These are phyloP conservation scores for Anarhynchus alexandrinus DNA, from an alignment of 2,113 vertebrate species.

Conservation along the genomic window DNA sequence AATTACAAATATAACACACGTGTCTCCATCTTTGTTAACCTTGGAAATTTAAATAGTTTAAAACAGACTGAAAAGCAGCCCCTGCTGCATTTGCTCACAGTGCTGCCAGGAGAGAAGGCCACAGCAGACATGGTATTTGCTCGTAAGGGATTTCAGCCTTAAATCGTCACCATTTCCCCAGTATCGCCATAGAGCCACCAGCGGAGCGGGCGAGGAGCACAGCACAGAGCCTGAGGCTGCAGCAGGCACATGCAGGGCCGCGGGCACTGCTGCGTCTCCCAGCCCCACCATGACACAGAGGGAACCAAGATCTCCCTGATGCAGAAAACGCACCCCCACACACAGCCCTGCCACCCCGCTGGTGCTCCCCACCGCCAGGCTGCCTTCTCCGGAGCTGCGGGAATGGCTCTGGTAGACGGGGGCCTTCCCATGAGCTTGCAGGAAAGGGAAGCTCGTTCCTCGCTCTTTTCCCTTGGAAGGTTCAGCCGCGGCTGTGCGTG, in stretches of 20 bases:
- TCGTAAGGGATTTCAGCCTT: neutral
- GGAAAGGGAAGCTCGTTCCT: neutral
- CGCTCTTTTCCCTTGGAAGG: neutral
- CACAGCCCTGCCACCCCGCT: no score
- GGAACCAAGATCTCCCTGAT: neutral
- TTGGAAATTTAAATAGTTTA: neutral
- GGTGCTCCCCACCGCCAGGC: neutral
- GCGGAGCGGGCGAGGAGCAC: neutral
- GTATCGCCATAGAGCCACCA: rapidly evolving
- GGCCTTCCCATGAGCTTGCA: neutral
- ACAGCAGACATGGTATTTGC: neutral
- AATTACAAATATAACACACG: neutral
- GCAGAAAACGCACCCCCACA: no score
- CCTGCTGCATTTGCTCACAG: neutral
- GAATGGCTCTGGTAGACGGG: no score
- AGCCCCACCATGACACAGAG: neutral
- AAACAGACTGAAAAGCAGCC: neutral
- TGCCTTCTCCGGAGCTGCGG: neutral
- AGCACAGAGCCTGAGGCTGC: neutral
- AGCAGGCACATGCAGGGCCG: rapidly evolving
- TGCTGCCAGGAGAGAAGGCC: neutral
- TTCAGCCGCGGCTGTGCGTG: rapidly evolving
- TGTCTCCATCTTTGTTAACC: neutral
- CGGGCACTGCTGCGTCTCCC: neutral
- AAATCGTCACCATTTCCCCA: neutral